Conservation (phyloP, 1,140 invertebrate species). For the Dendroctonus ponderosae region DNA sequence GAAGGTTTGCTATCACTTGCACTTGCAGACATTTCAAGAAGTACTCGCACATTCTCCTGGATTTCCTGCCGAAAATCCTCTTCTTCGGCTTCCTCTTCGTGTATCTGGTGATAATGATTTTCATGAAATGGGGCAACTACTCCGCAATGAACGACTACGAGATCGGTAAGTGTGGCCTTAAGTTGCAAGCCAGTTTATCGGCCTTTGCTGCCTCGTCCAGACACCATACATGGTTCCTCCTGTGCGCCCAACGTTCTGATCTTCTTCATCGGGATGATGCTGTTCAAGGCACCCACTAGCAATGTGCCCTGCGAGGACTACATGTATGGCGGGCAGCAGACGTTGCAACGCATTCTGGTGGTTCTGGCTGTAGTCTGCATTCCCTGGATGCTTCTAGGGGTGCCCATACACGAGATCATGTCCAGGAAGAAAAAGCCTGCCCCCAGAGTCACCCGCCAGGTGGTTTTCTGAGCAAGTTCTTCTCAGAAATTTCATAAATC, state of each 20-base stretch:
- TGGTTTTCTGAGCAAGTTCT: not conserved
- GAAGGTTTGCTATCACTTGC: conserved; percentile 15
- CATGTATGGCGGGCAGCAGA: conserved; percentile 71
- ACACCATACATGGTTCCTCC: conserved; percentile 48
- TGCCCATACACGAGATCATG: conserved; percentile 79
- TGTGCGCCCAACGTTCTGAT: conserved; percentile 89
- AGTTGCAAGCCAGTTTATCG: not conserved
- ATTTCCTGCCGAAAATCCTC: conserved; percentile 86
- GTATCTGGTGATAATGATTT: conserved; percentile 84
- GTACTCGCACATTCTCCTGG: conserved; percentile 70
- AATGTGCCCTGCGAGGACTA: conserved; percentile 54
- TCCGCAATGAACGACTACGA: conserved; percentile 45
- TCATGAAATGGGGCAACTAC: conserved; percentile 85
- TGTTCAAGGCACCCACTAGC: conserved; percentile 64
- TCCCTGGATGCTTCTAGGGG: conserved; percentile 93
- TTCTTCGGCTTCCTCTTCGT: conserved; percentile 82
- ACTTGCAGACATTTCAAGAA: conserved; percentile 75
- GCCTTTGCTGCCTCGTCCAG: not conserved
- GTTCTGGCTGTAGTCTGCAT: conserved; percentile 84
- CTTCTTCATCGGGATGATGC: conserved; percentile 91
- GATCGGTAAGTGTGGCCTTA: not conserved
- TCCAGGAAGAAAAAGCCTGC: conserved; percentile 27
- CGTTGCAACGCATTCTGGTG: conserved; percentile 82
- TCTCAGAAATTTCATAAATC: not conserved
- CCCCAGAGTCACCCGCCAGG: not conserved